These are phyloP conservation scores for Dasypolia templi DNA, from an alignment of 2,888 invertebrate genomes.

Conservation along the genomic window DNA sequence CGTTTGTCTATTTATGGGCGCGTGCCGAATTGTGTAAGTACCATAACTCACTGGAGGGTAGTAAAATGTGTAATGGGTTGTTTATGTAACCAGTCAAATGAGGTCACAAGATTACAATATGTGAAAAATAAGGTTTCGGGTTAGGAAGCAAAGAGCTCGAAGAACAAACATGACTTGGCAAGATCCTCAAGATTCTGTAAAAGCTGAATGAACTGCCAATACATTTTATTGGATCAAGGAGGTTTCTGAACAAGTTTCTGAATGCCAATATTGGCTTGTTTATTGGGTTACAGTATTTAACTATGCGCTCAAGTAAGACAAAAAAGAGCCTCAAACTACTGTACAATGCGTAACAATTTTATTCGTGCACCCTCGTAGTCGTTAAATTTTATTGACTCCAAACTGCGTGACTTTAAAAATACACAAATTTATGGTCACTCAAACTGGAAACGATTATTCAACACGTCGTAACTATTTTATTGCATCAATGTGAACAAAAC, in stretches of 20 bases:
- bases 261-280: constrained; percentile 41
- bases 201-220: constrained; percentile 34
- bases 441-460: constrained; percentile 89
- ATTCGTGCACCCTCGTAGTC: constrained; percentile 86
- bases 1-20: constrained; percentile 87
- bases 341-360: constrained; percentile 84
- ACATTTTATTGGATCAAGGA: constrained; percentile 35
- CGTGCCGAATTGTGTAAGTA: constrained; percentile 78
- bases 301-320: constrained; percentile 60
- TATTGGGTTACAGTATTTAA: constrained; percentile 48
- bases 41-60: constrained; percentile 70
- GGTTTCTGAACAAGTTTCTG: constrained; percentile 50
- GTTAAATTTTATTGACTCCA: constrained; percentile 90
- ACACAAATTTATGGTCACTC: constrained; percentile 90
- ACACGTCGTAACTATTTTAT: constrained; percentile 90
- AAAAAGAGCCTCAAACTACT: constrained; percentile 71
- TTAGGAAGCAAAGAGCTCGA: constrained; percentile 48
- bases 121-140: constrained; percentile 66
- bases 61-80: constrained; percentile 70
- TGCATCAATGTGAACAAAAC: constrained; percentile 87
- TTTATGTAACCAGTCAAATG: constrained; percentile 71
- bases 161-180: constrained; percentile 60
- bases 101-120: constrained; percentile 66
- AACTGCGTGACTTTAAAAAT: constrained; percentile 90
- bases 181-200: constrained; percentile 30